phyloP scores from a whole-genome alignment of 2,113 vertebrate species.

The Pituophis catenifer region DNA sequence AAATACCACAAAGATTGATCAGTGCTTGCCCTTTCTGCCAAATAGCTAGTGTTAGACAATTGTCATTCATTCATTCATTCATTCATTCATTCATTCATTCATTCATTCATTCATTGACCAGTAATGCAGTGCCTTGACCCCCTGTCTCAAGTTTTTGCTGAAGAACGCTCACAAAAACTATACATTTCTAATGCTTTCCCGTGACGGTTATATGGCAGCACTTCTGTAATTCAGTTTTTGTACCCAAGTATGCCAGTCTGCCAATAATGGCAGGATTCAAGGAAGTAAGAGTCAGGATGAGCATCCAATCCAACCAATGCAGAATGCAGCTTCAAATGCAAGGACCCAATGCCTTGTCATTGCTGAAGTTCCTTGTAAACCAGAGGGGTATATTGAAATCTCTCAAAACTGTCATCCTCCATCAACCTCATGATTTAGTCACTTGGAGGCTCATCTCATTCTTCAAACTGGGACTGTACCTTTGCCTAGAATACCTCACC shows the following conservation, averaged over 20 bases:
- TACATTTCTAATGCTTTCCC: neutral
- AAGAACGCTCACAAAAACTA: neutral
- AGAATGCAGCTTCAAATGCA: neutral
- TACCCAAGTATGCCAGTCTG: neutral
- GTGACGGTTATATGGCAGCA: neutral
- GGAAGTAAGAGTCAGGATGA: neutral
- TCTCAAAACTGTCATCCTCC: neutral
- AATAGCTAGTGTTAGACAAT: neutral
- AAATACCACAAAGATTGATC: neutral
- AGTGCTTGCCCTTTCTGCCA: neutral
- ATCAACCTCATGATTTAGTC: neutral
- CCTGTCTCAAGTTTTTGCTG: neutral
- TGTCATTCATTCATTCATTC: neutral
- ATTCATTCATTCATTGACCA: neutral
- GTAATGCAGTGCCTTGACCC: neutral
- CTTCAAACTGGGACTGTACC: neutral
- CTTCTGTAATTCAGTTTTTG: neutral
- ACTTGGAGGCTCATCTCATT: neutral
- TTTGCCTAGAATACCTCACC: neutral
- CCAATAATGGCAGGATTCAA: neutral
- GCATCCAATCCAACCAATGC: neutral
- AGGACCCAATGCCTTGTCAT: neutral
- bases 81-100: neutral
- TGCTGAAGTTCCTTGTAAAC: neutral
- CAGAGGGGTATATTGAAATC: neutral